Evolutionary conservation across 2,113 vertebrate species (phyloP).

Genomic region (Synchiropus splendidus): DNA sequence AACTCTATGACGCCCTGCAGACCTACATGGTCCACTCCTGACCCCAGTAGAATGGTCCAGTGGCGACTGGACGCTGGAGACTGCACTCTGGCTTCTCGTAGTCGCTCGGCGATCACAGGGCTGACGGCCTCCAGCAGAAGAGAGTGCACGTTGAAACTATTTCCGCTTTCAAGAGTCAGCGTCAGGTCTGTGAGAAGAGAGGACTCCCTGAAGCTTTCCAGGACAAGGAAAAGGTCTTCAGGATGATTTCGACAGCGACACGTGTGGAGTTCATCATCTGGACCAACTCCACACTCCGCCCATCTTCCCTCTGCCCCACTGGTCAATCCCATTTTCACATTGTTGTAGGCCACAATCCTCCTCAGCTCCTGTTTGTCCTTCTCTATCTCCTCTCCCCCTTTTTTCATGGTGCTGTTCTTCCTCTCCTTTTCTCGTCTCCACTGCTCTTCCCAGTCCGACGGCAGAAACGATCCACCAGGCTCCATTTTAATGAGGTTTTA

Average conservation of each 20-base stretch:
- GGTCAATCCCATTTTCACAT: constrained; percentile 47
- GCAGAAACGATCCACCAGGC: constrained; percentile 29
- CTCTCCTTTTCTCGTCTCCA: constrained; percentile 64
- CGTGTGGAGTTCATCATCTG: background rate
- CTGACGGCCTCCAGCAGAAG: constrained; percentile 63
- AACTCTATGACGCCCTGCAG: constrained; percentile 73
- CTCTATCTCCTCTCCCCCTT: constrained; percentile 48
- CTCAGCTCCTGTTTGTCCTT: constrained; percentile 43
- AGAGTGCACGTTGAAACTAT: constrained; percentile 40
- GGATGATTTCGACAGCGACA: constrained; percentile 33
- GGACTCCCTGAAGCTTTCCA: constrained; percentile 51
- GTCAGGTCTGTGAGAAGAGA: constrained; percentile 50
- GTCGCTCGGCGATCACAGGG: constrained; percentile 35
- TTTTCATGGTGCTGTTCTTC: constrained; percentile 43
- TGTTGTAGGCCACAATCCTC: constrained; percentile 59
- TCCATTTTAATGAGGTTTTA: constrained; percentile 38
- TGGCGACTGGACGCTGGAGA: background rate
- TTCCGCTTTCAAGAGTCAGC: constrained; percentile 27
- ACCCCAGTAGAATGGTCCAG: constrained; percentile 15
- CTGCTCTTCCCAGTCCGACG: constrained; percentile 60
- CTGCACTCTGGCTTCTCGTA: constrained; percentile 4
- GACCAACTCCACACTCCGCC: background rate
- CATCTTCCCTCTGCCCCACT: constrained; percentile 7
- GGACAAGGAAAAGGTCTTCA: constrained; percentile 41
- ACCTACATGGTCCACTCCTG: constrained; percentile 36